Percentiles rank a stretch among this genome's conserved stretches.
These are phyloP conservation scores for Lasioglossum oenotherae DNA, from an alignment of 2,888 invertebrate species.

Conservation along the genomic window DNA sequence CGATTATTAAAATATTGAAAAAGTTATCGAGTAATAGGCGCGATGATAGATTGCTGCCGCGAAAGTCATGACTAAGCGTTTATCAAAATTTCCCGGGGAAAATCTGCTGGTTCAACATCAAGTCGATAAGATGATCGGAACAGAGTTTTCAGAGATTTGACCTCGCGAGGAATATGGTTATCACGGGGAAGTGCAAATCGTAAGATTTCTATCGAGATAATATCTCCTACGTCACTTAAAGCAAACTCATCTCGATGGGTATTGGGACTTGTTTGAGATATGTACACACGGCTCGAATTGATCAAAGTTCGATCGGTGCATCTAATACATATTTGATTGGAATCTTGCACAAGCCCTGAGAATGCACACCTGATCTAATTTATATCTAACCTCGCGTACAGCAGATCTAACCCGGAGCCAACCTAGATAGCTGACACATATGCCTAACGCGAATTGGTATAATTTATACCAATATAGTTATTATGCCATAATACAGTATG, in stretches of 20 bases:
- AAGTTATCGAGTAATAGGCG: constrained; percentile 45
- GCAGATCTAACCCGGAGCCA: background rate
- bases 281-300: background rate
- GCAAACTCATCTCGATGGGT: constrained; percentile 11
- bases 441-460: background rate
- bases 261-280: constrained; percentile 13
- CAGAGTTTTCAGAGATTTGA: constrained; percentile 46
- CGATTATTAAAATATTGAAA: constrained; percentile 39
- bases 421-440: background rate
- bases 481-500: too few relatives aligned
- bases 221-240: background rate
- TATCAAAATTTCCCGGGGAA: constrained; percentile 51
- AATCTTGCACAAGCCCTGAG: constrained; percentile 19
- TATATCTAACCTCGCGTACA: constrained; percentile 10
- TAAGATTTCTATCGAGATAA: constrained; percentile 42
- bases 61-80: constrained; percentile 50
- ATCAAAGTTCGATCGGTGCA: background rate
- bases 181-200: constrained; percentile 24
- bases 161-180: background rate
- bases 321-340: constrained; percentile 14
- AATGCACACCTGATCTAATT: constrained; percentile 6
- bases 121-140: constrained; percentile 50
- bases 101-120: constrained; percentile 53
- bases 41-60: constrained; percentile 57
- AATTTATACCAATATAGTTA: too few relatives aligned